Evolutionary conservation across 2,797 vertebrate genomes (phyloP).

Genomic region (Sebastes hubbsi): DNA sequence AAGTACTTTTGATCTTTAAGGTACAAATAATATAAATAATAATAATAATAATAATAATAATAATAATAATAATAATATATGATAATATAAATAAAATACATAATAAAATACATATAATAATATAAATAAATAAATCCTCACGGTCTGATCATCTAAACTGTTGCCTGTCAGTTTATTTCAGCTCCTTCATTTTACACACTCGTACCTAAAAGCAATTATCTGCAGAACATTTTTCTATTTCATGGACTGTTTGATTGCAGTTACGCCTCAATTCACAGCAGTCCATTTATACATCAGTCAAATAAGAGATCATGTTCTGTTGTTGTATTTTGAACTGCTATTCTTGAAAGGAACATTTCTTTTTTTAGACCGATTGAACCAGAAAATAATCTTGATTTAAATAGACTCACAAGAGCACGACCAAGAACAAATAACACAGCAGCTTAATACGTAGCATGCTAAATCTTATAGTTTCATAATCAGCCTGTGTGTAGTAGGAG

Average conservation of each 20-base stretch:
- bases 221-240: slow-evolving; percentile 12
- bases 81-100: not conserved
- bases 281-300: slow-evolving; percentile 32
- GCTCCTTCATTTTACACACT: slow-evolving; percentile 22
- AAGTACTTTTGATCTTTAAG: not conserved
- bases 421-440: slow-evolving; percentile 44
- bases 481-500: slow-evolving; percentile 1
- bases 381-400: slow-evolving; percentile 67
- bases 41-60: too few relatives aligned
- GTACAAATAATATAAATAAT: not conserved
- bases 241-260: slow-evolving; percentile 20
- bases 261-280: slow-evolving; percentile 6
- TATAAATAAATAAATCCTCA: not conserved
- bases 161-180: slow-evolving; percentile 18
- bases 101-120: not conserved
- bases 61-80: too few relatives aligned
- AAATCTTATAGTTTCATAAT: slow-evolving; percentile 58
- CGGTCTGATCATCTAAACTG: not conserved
- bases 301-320: slow-evolving; percentile 23
- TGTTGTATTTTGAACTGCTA: slow-evolving; percentile 30
- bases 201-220: slow-evolving; percentile 33
- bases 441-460: slow-evolving; percentile 42
- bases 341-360: slow-evolving; percentile 53
- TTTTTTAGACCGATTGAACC: slow-evolving; percentile 60
- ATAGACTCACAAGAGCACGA: slow-evolving; percentile 54